phyloP scores from a whole-genome alignment of 2,888 invertebrate genomes.

The Argynnis bischoffii region DNA sequence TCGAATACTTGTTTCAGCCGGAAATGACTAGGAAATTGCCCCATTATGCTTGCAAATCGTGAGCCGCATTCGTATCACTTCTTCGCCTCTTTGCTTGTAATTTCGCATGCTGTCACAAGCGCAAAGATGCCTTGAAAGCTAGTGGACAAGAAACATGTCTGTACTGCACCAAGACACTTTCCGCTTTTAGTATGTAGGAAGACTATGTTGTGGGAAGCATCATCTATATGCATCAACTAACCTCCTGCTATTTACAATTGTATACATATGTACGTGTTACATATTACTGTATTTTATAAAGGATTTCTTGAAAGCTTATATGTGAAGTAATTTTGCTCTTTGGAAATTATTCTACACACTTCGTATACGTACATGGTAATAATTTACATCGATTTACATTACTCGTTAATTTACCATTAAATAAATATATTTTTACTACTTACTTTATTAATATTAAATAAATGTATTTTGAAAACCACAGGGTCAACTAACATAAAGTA shows the following conservation, averaged over 20 bases:
- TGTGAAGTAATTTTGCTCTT: too few species aligned
- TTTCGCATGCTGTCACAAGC: constrained; percentile 27
- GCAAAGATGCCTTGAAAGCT: constrained; percentile 34
- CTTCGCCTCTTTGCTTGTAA: constrained; percentile 30
- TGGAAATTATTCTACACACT: too few species aligned
- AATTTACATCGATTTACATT: too few species aligned
- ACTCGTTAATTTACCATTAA: too few species aligned
- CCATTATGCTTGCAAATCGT: constrained; percentile 39
- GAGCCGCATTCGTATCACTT: constrained; percentile 34
- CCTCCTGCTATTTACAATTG: constrained; percentile 5
- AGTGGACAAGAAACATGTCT: constrained; percentile 29
- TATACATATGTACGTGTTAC: background rate
- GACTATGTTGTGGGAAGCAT: background rate
- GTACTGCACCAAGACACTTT: constrained; percentile 17
- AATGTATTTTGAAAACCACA: too few species aligned
- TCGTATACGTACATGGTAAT: too few species aligned
- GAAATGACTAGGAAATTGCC: constrained; percentile 37
- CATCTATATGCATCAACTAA: constrained; percentile 5
- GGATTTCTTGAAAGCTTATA: too few species aligned
- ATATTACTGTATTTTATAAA: too few species aligned
- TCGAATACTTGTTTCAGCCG: constrained; percentile 34
- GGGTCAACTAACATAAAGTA: too few species aligned
- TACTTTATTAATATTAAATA: too few species aligned
- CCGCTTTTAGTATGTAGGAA: constrained; percentile 12
- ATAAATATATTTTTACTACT: too few species aligned